Percentiles rank a stretch among this genome's conserved stretches.
Conservation (phyloP, 2,113 vertebrate species). For the Poeciliopsis occidentalis region DNA sequence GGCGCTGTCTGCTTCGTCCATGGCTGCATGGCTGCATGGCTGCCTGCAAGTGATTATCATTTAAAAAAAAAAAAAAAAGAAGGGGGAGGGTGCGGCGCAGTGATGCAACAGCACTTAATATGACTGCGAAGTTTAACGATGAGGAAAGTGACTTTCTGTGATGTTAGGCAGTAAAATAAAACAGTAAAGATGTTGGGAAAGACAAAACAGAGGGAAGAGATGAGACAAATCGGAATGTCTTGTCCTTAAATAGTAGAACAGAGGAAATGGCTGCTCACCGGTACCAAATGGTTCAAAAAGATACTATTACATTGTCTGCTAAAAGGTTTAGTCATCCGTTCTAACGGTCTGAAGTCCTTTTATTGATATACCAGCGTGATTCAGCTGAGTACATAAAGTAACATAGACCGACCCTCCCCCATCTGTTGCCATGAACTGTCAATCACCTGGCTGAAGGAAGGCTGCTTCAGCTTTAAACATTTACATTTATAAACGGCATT, state of each 20-base stretch:
- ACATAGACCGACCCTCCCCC: background rate
- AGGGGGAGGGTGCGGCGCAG: background rate
- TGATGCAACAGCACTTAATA: constrained; percentile 47
- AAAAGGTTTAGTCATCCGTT: background rate
- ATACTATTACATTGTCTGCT: background rate
- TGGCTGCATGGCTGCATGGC: constrained; percentile 9
- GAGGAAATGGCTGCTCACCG: background rate
- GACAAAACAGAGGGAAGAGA: background rate
- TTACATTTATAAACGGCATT: background rate
- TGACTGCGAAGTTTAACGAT: constrained; percentile 41
- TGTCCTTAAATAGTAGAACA: background rate
- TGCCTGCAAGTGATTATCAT: constrained; percentile 40
- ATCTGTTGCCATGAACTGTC: background rate
- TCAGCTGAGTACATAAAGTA: background rate
- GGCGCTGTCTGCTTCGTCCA: constrained; percentile 35
- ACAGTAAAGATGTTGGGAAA: background rate
- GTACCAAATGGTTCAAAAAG: background rate
- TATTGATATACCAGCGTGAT: background rate
- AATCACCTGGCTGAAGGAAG: background rate
- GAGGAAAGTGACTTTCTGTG: constrained; percentile 13
- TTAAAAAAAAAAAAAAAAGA: background rate
- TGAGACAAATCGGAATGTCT: background rate
- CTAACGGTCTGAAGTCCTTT: background rate
- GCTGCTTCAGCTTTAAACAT: too few species aligned
- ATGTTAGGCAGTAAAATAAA: constrained; percentile 10